phyloP scores from a whole-genome alignment of 2,888 invertebrate species.

The Auanema sp. region DNA sequence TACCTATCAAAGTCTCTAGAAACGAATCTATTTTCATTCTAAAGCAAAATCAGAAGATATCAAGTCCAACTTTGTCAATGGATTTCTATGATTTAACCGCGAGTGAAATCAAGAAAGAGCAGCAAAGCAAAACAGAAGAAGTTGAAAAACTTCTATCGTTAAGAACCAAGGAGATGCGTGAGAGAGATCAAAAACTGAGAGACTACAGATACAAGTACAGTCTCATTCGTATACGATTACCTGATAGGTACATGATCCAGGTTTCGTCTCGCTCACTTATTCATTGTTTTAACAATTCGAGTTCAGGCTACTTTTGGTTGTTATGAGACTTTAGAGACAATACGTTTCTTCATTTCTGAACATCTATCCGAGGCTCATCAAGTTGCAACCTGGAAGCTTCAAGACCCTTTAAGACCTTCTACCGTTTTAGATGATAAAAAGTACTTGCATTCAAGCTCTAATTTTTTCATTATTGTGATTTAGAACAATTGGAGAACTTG shows the following conservation, averaged over 20 bases:
- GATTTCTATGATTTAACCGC: constrained; percentile 82
- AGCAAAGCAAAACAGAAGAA: constrained; percentile 36
- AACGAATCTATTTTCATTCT: constrained; percentile 70
- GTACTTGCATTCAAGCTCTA: not conserved
- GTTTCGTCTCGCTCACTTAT: constrained; percentile 24
- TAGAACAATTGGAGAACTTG: constrained; percentile 77
- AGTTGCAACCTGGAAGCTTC: constrained; percentile 36
- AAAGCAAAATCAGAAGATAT: constrained; percentile 37
- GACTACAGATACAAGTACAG: constrained; percentile 82
- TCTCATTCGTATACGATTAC: constrained; percentile 83
- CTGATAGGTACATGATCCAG: constrained; percentile 68
- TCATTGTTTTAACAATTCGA: not conserved
- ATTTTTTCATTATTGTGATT: not conserved
- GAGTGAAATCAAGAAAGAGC: constrained; percentile 74
- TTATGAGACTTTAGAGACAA: constrained; percentile 40
- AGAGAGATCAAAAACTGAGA: constrained; percentile 81
- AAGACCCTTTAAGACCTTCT: constrained; percentile 25
- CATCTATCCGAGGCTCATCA: constrained; percentile 19
- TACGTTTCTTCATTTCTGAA: constrained; percentile 43
- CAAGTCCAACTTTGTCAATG: constrained; percentile 74
- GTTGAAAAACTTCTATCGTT: constrained; percentile 73
- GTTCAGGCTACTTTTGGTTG: constrained; percentile 54
- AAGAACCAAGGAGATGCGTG: constrained; percentile 90
- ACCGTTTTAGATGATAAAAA: constrained; percentile 16
- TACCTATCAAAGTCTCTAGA: constrained; percentile 82